phyloP scores from a whole-genome alignment of 2,797 vertebrate species.

The Amphiprion clarkii region DNA sequence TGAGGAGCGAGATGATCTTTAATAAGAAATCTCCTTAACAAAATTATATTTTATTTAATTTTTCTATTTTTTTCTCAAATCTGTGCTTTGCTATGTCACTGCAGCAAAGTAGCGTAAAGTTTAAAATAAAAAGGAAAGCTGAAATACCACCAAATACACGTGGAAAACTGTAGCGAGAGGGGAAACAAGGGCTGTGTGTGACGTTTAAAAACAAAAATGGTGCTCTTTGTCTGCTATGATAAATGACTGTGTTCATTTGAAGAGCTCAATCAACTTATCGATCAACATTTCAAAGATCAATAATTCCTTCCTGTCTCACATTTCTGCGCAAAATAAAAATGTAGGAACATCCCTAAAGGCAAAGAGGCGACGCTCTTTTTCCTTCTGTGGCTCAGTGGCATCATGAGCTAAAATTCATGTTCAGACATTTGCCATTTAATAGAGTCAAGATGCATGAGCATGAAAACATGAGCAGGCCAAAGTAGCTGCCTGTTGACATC shows the following conservation, averaged over 20 bases:
- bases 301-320: neutral
- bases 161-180: neutral
- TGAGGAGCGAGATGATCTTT: neutral
- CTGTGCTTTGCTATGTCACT: neutral
- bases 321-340: constrained; percentile 2
- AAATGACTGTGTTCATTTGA: neutral
- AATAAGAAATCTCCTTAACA: neutral
- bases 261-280: constrained; percentile 9
- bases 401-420: constrained; percentile 69
- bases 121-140: neutral
- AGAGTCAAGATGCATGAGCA: constrained; percentile 67
- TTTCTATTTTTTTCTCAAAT: neutral
- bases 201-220: neutral
- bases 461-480: constrained; percentile 65
- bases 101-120: neutral
- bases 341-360: constrained; percentile 17
- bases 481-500: constrained; percentile 80
- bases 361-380: constrained; percentile 14
- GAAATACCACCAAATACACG: no score
- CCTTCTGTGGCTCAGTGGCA: constrained; percentile 50
- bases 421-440: constrained; percentile 75
- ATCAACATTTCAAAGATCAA: constrained; percentile 4
- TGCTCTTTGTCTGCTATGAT: neutral
- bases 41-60: neutral
- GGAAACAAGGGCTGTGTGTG: constrained; percentile 1